Base-by-base conservation (phyloP, 2,888 invertebrate genomes). In the Sceliomorpha sp. region DNA sequence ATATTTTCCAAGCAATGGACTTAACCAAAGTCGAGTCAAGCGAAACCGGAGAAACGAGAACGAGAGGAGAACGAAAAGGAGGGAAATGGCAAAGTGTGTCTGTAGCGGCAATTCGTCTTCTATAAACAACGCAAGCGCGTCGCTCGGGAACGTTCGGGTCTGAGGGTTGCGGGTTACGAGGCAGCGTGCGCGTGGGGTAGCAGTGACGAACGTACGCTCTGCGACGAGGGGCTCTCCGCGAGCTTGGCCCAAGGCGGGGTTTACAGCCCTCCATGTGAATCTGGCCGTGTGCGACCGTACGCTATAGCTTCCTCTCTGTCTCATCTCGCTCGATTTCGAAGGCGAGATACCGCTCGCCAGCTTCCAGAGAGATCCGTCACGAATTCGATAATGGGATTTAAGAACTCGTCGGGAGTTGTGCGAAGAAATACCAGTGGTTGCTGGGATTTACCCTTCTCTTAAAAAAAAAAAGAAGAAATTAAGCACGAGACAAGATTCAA, bases 191-290 rank as follows among this genome's bases (percentile, higher is more conserved):
- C 48, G 62, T 56, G 73, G 80, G 78, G 78, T 82, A 79, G n/a
- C n/a, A n/a, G n/a, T n/a, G n/a, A n/a, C n/a, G 82, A 81, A 83
- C 83, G 82, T 82, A 81, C 74, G 73, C 67, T 73, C 79, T 72
- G 76, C 75, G 74, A n/a, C 66, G 79, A 74, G 79, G 78, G 75
- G 76, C 71, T 79, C 81, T 72, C 62, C 64, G 78, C 79, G 74
- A 81, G 74, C 78, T 82, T 82, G 73, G 87, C 88, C 86, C 76
- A 79, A 84, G 87, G 88, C 87, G 80, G 80, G 86, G 83, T 86
- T 88, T 88, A 87, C 86, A 88, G 85, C 87, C 83, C 86, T 88
- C 79, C 84, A 84, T 87, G 87, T 83, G 88, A 88, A 88, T 88
- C 87, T 86, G 86, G 85, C 84, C 85, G 86, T 86, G 85, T 87